Conservation (phyloP, 2,797 vertebrate genomes). For the Gymnothorax reevesii region DNA sequence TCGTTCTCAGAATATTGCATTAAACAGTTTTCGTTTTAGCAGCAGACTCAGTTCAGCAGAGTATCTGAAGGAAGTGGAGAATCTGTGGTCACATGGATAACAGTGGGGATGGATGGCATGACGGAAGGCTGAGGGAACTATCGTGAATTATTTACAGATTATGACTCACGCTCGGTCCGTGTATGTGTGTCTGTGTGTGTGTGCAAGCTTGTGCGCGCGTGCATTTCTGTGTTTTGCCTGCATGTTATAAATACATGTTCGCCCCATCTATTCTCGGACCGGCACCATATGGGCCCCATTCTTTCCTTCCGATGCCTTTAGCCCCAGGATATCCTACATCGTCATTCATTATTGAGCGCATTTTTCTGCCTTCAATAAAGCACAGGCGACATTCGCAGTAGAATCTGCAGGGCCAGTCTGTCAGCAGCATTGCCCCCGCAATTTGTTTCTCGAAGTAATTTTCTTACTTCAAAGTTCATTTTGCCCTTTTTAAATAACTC, state of each 20-base stretch:
- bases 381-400: background rate
- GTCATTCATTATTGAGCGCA: background rate
- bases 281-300: background rate
- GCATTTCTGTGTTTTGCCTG: no score
- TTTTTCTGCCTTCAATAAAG: background rate
- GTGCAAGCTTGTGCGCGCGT: background rate
- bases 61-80: background rate
- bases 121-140: background rate
- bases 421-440: background rate
- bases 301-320: background rate
- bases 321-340: background rate
- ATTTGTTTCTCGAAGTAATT: background rate
- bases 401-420: background rate
- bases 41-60: background rate
- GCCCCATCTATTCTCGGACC: background rate
- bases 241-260: background rate
- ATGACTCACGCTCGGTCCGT: background rate
- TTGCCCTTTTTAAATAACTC: background rate
- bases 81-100: background rate
- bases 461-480: background rate
- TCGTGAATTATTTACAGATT: background rate
- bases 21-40: background rate
- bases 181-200: background rate
- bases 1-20: background rate
- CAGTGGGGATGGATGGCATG: constrained; percentile 3